Base-by-base conservation (phyloP, 1,140 invertebrate species). In the Hyles euphorbiae region DNA sequence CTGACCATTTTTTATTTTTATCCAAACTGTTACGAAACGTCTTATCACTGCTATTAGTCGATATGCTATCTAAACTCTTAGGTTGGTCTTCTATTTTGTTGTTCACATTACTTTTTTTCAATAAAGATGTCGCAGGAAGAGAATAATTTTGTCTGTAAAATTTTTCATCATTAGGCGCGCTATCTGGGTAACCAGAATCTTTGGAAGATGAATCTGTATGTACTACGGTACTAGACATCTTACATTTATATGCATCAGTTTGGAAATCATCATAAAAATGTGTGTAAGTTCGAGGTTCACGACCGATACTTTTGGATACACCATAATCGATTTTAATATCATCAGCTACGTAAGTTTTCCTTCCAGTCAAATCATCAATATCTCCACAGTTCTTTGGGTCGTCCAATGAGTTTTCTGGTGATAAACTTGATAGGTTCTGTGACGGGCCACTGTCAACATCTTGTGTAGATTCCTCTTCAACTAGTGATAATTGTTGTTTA, bases 381-480 rank as follows among this genome's bases (percentile, higher is more conserved):
- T 67, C 67, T 12, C 34, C 49, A 34, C 10, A n/a, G 56, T 61
- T 63, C 52, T 70, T 70, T 3, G 44, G 43, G 22, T 66, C 61
- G 45, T 63, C 65, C 33, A 73, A 58, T 48, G 67, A 72, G 56
- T 70, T 74, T 60, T 76, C 76, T 22, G 72, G 72, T n/a, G 77
- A 76, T 6, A 73, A 56, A 50, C 74, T 79, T 7, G 69, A 65
- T 36, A 72, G 53, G 56, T 71, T 67, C 12, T 79, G 67, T 7
- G 76, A 76, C 34, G 76, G 76, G 11, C 79, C 73, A 68, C 81
- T 87, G 34, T 87, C 83, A n/a, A 84, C 51, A 59, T 88, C 89
- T 72, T 89, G 88, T 8, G 75, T 87, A 0, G 86, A 89, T 62
- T 90, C 88, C 63, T 90, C 89, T 78, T 90, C 87, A 7, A 90